Percentiles rank a stretch among this genome's conserved stretches.
phyloP scores from a whole-genome alignment of 1,140 invertebrate genomes.

The Sarcophaga peregrina region DNA sequence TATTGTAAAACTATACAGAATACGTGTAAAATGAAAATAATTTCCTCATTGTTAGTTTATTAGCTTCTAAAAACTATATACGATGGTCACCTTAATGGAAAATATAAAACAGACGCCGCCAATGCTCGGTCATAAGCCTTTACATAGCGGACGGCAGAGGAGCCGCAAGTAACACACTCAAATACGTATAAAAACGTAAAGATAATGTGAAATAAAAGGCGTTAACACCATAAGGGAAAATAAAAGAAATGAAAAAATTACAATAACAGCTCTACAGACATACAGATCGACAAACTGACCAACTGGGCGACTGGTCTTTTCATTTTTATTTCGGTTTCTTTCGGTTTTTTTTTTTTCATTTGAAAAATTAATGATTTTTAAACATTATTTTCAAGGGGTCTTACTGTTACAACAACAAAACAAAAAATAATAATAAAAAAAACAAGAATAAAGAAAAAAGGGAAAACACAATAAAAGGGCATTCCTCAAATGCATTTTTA shows the following conservation, averaged over 20 bases:
- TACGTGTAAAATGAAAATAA: no score
- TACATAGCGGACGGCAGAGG: background rate
- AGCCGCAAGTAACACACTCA: background rate
- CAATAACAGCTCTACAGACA: background rate
- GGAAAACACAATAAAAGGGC: background rate
- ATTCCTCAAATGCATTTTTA: slow-evolving; percentile 28
- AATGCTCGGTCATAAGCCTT: background rate
- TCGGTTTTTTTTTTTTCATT: background rate
- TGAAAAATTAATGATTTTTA: slow-evolving; percentile 28
- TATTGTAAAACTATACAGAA: no score
- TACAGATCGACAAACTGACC: background rate
- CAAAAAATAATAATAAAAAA: background rate
- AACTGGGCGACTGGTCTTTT: background rate
- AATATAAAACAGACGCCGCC: slow-evolving; percentile 17
- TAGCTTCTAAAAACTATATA: no score
- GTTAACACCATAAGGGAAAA: slow-evolving; percentile 1
- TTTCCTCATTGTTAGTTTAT: no score
- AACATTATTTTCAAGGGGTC: background rate
- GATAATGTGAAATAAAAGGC: slow-evolving; percentile 34
- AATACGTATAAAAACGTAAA: background rate
- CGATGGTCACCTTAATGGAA: background rate
- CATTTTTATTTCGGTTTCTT: background rate
- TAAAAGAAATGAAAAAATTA: background rate
- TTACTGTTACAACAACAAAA: slow-evolving; percentile 6
- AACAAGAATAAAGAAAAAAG: background rate